Base-by-base conservation (phyloP, 2,797 vertebrate species). In the Melanotaenia pygmaea region DNA sequence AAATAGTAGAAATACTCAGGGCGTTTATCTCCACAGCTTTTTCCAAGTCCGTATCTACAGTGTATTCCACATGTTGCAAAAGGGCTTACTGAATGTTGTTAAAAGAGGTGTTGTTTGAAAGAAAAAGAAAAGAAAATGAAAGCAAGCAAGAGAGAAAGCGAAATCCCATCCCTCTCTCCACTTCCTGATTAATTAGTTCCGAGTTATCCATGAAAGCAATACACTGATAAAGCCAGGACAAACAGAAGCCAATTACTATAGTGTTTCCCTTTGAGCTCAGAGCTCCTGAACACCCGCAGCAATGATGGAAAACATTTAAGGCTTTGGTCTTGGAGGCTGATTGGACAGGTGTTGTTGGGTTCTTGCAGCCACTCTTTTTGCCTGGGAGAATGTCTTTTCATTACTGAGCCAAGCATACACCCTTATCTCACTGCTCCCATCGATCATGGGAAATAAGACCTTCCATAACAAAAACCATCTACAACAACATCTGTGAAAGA, bases 181-280 rank as follows among this genome's bases (percentile, higher is more conserved):
- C 70, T 81, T 76, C 76, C 84, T 85, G 86, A 91, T 93, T 92
- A 94, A 94, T 94, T 91, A 92, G 82, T 86, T 93, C 83, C 82
- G 84, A 91, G 88, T 92, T 92, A 91, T 87, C 90, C 84, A 82
- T 92, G 92, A 92, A 94, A 91, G 92, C 85, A 92, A 94, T 91
- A 91, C 88, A 70, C 73, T 74, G 92, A 94, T 94, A 93, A 93
- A 77, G 73, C 81, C 61, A 82, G 73, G 77, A 93, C 88, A 93
- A 93, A 93, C 92, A 92, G 82, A 87, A 93, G 87, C 78, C 88
- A 93, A 93, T 94, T 93, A 93, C 77, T 30, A 30, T 72, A 59
- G 76, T 54, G 38, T 84, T 86, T 91, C 82, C 82, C 77, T 72
- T 72, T 67, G 74, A 89, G 77, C 82, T 58, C 71, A 37, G 59